phyloP scores from a whole-genome alignment of 2,113 vertebrate genomes.

The Colinus virginianus region DNA sequence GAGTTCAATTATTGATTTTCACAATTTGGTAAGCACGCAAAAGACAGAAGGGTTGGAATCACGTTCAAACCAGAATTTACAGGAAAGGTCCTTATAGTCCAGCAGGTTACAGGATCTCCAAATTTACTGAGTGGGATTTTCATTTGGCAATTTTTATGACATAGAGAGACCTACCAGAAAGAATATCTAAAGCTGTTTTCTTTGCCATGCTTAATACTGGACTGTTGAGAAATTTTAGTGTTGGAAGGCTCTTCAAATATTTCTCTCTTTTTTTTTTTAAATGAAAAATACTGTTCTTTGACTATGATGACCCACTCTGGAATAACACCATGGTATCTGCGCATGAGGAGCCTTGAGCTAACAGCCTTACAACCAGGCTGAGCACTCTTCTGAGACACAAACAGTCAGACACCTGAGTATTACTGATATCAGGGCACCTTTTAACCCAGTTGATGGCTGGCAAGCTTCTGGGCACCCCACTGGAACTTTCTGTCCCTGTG shows the following conservation, averaged over 20 bases:
- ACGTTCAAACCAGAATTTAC: not conserved
- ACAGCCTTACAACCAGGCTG: not conserved
- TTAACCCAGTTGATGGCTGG: not conserved
- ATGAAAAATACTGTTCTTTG: not conserved
- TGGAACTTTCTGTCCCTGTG: not conserved
- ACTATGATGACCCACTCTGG: not conserved
- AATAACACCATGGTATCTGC: not conserved
- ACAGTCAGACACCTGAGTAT: accelerated
- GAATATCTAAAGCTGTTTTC: not conserved
- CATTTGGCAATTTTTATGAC: not conserved
- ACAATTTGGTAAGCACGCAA: not conserved
- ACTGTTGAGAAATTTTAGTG: not conserved
- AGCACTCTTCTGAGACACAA: accelerated
- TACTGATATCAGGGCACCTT: not conserved
- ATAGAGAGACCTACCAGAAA: not conserved
- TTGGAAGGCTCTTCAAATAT: not conserved
- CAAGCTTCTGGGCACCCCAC: not conserved
- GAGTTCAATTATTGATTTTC: not conserved
- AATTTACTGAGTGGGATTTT: not conserved
- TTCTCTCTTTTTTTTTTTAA: not conserved
- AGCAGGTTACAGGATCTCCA: not conserved
- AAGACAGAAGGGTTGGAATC: not conserved
- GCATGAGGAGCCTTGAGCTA: not conserved
- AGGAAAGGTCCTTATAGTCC: not conserved
- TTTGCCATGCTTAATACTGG: not conserved